Base-by-base conservation (phyloP, 2,113 vertebrate species). In the Glaucidium brasilianum region DNA sequence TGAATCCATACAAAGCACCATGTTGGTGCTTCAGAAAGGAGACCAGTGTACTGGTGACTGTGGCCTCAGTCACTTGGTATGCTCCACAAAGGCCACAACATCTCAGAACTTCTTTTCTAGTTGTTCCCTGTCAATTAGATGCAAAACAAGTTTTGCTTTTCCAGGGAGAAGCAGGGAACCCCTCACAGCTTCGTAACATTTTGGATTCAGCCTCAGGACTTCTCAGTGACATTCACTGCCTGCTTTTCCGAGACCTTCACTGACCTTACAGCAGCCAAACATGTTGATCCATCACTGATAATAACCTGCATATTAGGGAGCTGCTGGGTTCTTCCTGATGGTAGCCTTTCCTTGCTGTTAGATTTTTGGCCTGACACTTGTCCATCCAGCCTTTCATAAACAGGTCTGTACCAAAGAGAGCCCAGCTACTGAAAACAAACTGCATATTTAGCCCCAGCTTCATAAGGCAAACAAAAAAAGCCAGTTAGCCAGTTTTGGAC, bases 31-130 rank as follows among this genome's bases (percentile, higher is more conserved):
- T 62, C 83, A 86, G 25, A 26, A 67, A 62, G 56, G 32, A 35
- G 5, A 52, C 30, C 12, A 15, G 4, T 18, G 23, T 29, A 23
- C 35, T 2, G 0, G 39, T 4, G 2, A 12, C 59, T 71, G 56
- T 47, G 32, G 15, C 68, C 43, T 67, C 85, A 16, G 25, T 83
- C n/a, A 30, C 8, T 72, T 50, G 14, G 26, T 43, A 26, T 26
- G n/a, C 29, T 83, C 20, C 5, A 7, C 39, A 49, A 71, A 86
- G 47, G 32, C 64, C 37, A 55, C 9, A 8, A 49, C 30, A 34
- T 29, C 50, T 19, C 60, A 78, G 34, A 71, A 67, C 12, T 45
- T 67, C 37, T 75, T 83, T 88, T 85, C 20, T 22, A 43, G 26
- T 34, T 81, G 85, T 88, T 15, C 26, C 43, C 79, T 58, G 41